phyloP scores from a whole-genome alignment of 1,140 invertebrate species.

The Melitaea cinxia region DNA sequence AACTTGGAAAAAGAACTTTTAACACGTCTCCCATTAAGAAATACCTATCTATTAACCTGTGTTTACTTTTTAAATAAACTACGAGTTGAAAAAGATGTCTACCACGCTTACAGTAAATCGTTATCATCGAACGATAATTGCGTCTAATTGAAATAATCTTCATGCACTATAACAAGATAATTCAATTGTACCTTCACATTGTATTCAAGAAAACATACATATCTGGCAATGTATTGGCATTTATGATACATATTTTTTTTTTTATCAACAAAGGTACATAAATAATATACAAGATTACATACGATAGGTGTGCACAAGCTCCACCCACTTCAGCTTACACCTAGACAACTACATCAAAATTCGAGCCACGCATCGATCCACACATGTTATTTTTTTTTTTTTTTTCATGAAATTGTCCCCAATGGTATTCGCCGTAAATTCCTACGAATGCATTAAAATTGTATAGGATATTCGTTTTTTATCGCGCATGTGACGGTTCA shows the following conservation, averaged over 20 bases:
- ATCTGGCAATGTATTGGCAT: not conserved
- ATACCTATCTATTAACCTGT: no score
- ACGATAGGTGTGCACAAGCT: constrained; percentile 49
- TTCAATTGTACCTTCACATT: not conserved
- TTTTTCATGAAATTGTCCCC: constrained; percentile 47
- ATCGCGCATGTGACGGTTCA: constrained; percentile 52
- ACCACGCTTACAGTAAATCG: not conserved
- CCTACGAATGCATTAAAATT: constrained; percentile 73
- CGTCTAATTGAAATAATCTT: not conserved
- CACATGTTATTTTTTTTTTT: constrained; percentile 56
- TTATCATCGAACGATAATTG: not conserved
- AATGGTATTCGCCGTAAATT: constrained; percentile 69
- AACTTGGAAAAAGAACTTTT: not conserved
- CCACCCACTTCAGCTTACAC: constrained; percentile 47
- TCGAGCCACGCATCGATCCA: constrained; percentile 48
- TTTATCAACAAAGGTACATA: constrained; percentile 16
- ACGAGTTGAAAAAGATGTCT: not conserved
- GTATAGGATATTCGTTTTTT: constrained; percentile 70
- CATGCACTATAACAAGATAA: not conserved
- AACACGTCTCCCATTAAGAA: not conserved
- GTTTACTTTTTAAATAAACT: not conserved
- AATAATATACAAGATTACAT: constrained; percentile 28
- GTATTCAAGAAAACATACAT: not conserved
- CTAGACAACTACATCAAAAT: constrained; percentile 55
- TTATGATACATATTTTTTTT: not conserved